These are phyloP conservation scores for Montipora capitata DNA, from an alignment of 92 coral and sea anemone genomes.

Conservation along the genomic window DNA sequence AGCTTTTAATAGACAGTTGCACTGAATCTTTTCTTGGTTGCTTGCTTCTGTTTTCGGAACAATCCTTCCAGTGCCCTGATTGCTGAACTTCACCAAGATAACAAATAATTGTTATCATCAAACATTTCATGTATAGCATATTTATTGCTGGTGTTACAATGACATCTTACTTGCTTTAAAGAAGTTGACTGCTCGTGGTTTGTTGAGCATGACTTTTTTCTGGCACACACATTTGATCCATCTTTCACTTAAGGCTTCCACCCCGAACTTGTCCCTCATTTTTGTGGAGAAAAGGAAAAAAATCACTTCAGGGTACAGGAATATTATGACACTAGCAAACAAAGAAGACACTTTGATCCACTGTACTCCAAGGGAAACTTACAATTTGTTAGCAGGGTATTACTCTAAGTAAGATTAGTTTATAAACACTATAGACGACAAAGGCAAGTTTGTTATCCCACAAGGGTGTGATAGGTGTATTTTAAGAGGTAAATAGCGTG, in stretches of 20 bases:
- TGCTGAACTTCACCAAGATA: neutral
- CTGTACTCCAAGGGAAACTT: too few species aligned
- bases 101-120: neutral
- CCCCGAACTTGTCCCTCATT: slow-evolving; percentile 62
- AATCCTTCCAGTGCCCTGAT: slow-evolving; percentile 72
- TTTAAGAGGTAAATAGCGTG: too few species aligned
- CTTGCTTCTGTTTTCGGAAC: slow-evolving; percentile 64
- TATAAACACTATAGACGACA: too few species aligned
- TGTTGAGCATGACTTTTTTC: slow-evolving; percentile 57
- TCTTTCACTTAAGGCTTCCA: slow-evolving; percentile 48
- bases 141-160: too few species aligned
- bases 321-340: neutral
- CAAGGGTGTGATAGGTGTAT: too few species aligned
- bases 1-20: slow-evolving; percentile 48
- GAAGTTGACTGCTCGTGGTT: slow-evolving; percentile 60
- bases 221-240: slow-evolving; percentile 58
- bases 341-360: neutral
- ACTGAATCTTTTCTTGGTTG: slow-evolving; percentile 31
- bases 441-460: too few species aligned
- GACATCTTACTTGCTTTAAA: slow-evolving; percentile 49
- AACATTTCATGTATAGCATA: too few species aligned
- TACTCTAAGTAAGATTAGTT: too few species aligned
- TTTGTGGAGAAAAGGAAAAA: slow-evolving; percentile 5
- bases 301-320: neutral
- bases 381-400: too few species aligned